Percentiles rank a stretch among this genome's conserved stretches.
phyloP scores from a whole-genome alignment of 2,113 vertebrate genomes.

The Kryptolebias marmoratus region DNA sequence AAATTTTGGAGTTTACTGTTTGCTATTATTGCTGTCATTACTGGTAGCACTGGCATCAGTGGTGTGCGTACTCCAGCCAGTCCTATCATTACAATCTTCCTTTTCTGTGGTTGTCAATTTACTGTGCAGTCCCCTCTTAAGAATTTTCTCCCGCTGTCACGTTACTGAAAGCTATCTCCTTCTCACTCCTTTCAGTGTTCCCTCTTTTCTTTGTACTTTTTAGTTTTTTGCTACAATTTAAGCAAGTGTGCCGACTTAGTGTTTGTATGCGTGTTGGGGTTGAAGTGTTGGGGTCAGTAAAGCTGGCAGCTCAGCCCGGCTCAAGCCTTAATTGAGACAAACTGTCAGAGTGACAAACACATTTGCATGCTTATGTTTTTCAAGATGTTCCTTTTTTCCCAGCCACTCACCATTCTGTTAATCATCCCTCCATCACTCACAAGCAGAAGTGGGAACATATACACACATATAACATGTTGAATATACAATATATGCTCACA shows the following conservation, averaged over 20 bases:
- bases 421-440: constrained; percentile 87
- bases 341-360: constrained; percentile 98
- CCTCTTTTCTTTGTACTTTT: constrained; percentile 55
- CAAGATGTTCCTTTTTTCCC: constrained; percentile 87
- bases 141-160: constrained; percentile 57
- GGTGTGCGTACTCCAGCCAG: constrained; percentile 30
- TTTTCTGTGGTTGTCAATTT: constrained; percentile 69
- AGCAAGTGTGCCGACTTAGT: constrained; percentile 44
- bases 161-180: constrained; percentile 48
- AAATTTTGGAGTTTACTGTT: constrained; percentile 61
- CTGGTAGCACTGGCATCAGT: constrained; percentile 36
- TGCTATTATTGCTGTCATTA: constrained; percentile 70
- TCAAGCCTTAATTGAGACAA: constrained; percentile 95
- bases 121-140: constrained; percentile 33
- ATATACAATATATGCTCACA: constrained; percentile 5
- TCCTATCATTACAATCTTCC: constrained; percentile 60
- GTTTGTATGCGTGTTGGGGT: constrained; percentile 75
- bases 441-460: constrained; percentile 9
- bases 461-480: neutral
- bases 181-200: constrained; percentile 54
- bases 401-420: constrained; percentile 87
- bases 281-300: constrained; percentile 86
- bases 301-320: constrained; percentile 83
- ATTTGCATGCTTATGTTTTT: constrained; percentile 97
- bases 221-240: constrained; percentile 45